phyloP scores from a whole-genome alignment of 2,888 invertebrate genomes.

The Galerucella calmariensis region DNA sequence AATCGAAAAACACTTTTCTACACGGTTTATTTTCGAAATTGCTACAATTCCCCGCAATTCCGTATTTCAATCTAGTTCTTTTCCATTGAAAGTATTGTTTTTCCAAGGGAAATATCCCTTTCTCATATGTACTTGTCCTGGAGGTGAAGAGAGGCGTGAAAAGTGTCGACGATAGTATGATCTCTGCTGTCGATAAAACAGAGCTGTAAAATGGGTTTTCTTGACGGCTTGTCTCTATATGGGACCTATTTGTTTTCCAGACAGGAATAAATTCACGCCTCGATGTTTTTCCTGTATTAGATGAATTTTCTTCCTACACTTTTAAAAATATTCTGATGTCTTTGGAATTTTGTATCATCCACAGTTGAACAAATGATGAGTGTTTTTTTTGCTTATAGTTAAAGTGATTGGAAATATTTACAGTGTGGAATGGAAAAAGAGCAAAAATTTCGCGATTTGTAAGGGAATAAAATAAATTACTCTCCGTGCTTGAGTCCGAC shows the following conservation, averaged over 20 bases:
- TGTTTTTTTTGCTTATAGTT: not conserved
- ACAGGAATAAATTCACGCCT: conserved; percentile 28
- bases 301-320: conserved; percentile 2
- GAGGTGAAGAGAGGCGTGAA: conserved; percentile 44
- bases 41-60: conserved; percentile 50
- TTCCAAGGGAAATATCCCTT: conserved; percentile 37
- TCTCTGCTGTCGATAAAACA: conserved; percentile 44
- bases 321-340: not conserved
- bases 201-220: conserved; percentile 34
- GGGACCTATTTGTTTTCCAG: conserved; percentile 32
- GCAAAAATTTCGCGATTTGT: no score
- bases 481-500: no score
- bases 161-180: conserved; percentile 44
- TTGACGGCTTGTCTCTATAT: conserved; percentile 31
- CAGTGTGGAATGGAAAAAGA: not conserved
- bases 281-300: conserved; percentile 15
- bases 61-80: conserved; percentile 42
- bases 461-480: no score
- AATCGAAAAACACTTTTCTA: conserved; percentile 49
- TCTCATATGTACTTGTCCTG: conserved; percentile 50
- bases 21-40: conserved; percentile 51
- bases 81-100: conserved; percentile 34
- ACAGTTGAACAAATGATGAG: not conserved
- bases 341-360: not conserved
- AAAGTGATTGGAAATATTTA: not conserved